Percentiles rank a stretch among this genome's conserved stretches.
These are phyloP conservation scores for Pseudochromis fuscus DNA, from an alignment of 2,797 vertebrate genomes.

Conservation along the genomic window DNA sequence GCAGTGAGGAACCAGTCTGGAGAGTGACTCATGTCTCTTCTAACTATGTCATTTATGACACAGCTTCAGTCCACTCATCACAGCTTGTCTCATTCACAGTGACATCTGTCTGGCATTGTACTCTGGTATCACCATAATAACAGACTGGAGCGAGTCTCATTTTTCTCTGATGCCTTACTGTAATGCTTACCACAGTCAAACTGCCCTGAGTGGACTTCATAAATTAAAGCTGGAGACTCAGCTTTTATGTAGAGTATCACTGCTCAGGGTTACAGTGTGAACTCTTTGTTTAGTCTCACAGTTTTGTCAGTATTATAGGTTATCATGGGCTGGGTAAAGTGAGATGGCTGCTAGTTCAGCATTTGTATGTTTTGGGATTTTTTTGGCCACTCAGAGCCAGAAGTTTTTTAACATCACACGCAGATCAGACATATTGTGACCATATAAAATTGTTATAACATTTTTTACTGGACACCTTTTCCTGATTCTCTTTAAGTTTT, in stretches of 20 bases:
- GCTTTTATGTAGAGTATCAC: slow-evolving; percentile 11
- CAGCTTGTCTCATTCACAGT: slow-evolving; percentile 55
- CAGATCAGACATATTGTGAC: neutral
- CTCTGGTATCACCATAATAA: slow-evolving; percentile 68
- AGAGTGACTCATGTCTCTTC: slow-evolving; percentile 69
- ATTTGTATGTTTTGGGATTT: neutral
- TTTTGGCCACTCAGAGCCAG: neutral
- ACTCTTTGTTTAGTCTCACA: neutral
- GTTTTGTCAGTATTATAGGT: neutral
- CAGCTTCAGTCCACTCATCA: slow-evolving; percentile 56
- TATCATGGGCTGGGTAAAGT: neutral
- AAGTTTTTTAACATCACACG: neutral
- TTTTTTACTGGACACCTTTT: too few species aligned
- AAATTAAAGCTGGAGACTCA: slow-evolving; percentile 26
- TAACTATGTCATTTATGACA: slow-evolving; percentile 56
- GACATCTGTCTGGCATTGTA: slow-evolving; percentile 71
- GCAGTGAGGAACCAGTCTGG: slow-evolving; percentile 39
- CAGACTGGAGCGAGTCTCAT: slow-evolving; percentile 58
- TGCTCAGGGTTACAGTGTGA: neutral
- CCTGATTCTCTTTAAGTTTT: too few species aligned
- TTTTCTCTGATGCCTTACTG: slow-evolving; percentile 55
- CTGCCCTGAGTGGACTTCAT: slow-evolving; percentile 45
- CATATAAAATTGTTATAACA: neutral
- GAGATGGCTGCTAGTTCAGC: too few species aligned
- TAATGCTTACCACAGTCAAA: slow-evolving; percentile 41